These are phyloP conservation scores for Acanthaster planci DNA, from an alignment of 35 echinoderm and acorn worm genomes.

Conservation along the genomic window DNA sequence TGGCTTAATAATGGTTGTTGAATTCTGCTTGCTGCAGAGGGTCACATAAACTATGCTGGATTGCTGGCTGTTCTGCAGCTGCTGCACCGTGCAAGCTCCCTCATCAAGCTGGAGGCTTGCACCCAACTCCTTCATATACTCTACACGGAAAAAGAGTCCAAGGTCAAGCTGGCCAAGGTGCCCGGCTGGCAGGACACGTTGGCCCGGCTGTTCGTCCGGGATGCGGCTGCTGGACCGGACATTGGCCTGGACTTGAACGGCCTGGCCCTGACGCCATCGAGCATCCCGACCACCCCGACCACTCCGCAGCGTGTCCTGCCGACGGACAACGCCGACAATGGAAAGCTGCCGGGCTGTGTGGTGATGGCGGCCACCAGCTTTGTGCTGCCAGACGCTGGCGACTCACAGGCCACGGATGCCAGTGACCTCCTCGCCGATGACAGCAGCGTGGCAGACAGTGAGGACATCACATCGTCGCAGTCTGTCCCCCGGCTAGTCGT, in stretches of 20 bases:
- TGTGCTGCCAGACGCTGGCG: background rate
- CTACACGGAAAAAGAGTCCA: slow-evolving; percentile 61
- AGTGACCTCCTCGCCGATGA: background rate
- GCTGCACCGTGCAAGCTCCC: slow-evolving; percentile 57
- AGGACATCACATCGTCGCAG: background rate
- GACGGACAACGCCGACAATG: background rate
- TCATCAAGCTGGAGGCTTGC: slow-evolving; percentile 82
- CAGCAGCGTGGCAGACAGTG: slow-evolving; percentile 27
- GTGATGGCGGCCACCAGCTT: background rate
- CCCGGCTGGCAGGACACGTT: slow-evolving; percentile 93
- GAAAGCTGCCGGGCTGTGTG: background rate
- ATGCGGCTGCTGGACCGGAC: background rate
- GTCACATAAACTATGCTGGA: slow-evolving; percentile 67
- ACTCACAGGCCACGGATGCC: slow-evolving; percentile 20
- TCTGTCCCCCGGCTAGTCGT: background rate
- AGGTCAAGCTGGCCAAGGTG: slow-evolving; percentile 63
- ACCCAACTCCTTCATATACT: slow-evolving; percentile 81
- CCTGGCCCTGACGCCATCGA: background rate
- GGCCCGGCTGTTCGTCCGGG: slow-evolving; percentile 50
- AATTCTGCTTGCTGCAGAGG: slow-evolving; percentile 63
- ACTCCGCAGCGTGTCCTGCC: background rate
- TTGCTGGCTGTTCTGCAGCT: slow-evolving; percentile 80
- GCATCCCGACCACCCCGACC: slow-evolving; percentile 2
- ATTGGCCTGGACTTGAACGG: slow-evolving; percentile 49
- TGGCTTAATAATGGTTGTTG: background rate